These are phyloP conservation scores for Macrocentrus cingulum DNA, from an alignment of 1,140 invertebrate genomes.

Conservation along the genomic window DNA sequence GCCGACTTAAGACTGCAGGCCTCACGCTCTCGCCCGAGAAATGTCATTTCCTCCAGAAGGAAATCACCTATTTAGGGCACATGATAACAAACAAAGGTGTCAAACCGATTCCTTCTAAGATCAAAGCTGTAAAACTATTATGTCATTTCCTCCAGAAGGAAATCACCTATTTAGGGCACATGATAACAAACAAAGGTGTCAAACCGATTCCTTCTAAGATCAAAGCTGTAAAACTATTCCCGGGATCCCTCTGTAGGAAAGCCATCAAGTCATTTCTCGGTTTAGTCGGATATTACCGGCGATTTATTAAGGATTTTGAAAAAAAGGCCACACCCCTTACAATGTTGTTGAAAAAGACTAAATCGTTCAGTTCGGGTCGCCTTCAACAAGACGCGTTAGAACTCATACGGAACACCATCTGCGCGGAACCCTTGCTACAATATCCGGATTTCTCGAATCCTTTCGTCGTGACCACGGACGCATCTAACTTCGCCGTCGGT, in stretches of 20 bases:
- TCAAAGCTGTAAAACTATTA: not conserved
- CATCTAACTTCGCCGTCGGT: conserved; percentile 1
- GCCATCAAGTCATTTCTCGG: not conserved
- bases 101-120: not conserved
- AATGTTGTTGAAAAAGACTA: not conserved
- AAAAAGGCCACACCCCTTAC: not conserved
- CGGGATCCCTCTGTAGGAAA: not conserved
- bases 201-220: not conserved
- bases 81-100: not conserved
- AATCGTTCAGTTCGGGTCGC: not conserved
- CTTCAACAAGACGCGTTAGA: not conserved
- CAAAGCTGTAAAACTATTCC: not conserved
- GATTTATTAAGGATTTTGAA: conserved; percentile 3
- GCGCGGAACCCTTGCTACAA: not conserved
- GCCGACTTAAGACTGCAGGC: too few species aligned
- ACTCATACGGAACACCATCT: not conserved
- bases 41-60: not conserved
- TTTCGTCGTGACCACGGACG: not conserved
- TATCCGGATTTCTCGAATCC: conserved; percentile 4
- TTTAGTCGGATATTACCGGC: conserved; percentile 1
- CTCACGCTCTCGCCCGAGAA: too few species aligned
- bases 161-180: not conserved
- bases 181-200: not conserved
- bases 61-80: too few species aligned
- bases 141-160: not conserved